Evolutionary conservation across 2,113 vertebrate genomes (phyloP).

Genomic region (Pituophis catenifer): DNA sequence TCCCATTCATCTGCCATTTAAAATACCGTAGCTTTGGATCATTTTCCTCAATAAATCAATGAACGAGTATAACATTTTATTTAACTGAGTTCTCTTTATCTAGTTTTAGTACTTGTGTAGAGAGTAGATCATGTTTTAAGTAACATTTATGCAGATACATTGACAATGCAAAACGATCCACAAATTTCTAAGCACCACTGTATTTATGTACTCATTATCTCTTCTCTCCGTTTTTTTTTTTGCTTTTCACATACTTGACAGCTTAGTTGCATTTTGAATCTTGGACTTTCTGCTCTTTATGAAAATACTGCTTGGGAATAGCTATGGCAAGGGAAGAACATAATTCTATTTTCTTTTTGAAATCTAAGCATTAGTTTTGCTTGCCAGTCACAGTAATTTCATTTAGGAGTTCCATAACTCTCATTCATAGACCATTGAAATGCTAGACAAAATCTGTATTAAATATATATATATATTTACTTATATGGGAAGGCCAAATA

Average conservation of each 20-base stretch:
- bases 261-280: neutral
- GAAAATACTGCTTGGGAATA: neutral
- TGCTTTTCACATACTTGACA: neutral
- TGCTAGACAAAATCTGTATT: neutral
- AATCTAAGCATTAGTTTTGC: neutral
- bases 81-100: neutral
- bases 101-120: neutral
- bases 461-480: neutral
- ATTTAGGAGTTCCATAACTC: neutral
- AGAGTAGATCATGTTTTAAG: neutral
- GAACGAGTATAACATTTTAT: neutral
- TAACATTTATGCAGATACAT: neutral
- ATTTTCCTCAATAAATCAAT: neutral
- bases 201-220: neutral
- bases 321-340: neutral
- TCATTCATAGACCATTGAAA: neutral
- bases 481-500: neutral
- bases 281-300: neutral
- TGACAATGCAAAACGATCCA: neutral
- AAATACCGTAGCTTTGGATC: neutral
- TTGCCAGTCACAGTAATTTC: neutral
- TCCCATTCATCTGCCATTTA: neutral
- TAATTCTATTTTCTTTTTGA: neutral
- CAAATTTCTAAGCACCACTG: neutral
- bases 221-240: neutral